Base-by-base conservation (phyloP, 2,888 invertebrate species). In the Stenodera caucasica region DNA sequence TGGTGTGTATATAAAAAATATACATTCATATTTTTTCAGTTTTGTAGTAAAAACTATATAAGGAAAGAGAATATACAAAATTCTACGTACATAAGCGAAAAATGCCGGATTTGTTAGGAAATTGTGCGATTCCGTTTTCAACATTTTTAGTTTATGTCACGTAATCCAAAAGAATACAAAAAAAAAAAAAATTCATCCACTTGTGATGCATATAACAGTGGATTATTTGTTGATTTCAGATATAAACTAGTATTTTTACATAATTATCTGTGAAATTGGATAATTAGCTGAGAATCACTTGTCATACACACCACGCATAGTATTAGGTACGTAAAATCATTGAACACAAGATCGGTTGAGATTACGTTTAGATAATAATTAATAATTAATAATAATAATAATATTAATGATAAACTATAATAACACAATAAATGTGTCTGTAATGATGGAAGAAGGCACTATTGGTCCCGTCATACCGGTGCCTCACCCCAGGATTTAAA, bases 1-100 rank as follows among this genome's bases (percentile, higher is more conserved):
- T 77, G 77, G 77, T 77, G 76, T 74, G 76, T 78, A 78, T 79
- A 79, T 78, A 79, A 77, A 79, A 78, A 78, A 78, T 78, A 78
- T 79, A 78, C 77, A 73, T 73, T 76, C 72, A 69, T 76, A 74
- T 73, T 70, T 72, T 26, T 77, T 72, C 76, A 77, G 78, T 78
- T 78, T 78, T 78, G 69, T 78, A 78, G 75, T 78, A 79, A 78
- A 78, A 78, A 78, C 78, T 73, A 75, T 75, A 74, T 76, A 77
- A 75, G 68, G 70, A 73, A 76, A 70, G 75, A 58, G 14, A 77
- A 75, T 77, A 73, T 77, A 77, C 74, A 77, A 75, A 45, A 74
- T 72, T 71, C 72, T 69, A 69, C 67, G 72, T 73, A 73, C 74
- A 76, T 63, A 73, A 76, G 75, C 76, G 71, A 75, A 77, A 77